phyloP scores from a whole-genome alignment of 1,140 invertebrate genomes.

The Micrasema minimum region DNA sequence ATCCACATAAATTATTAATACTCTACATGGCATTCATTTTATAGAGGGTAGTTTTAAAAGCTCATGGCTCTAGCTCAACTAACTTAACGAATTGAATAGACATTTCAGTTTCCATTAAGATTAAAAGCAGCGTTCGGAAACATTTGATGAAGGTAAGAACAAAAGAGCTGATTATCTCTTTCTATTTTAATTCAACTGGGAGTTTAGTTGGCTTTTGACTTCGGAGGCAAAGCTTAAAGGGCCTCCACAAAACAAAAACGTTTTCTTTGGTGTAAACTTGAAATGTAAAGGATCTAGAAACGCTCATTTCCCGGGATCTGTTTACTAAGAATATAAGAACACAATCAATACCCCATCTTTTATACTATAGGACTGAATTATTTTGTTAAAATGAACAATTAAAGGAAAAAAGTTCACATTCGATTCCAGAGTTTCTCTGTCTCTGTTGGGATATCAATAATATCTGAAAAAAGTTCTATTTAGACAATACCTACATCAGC shows the following conservation, averaged over 20 bases:
- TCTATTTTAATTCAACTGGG: slow-evolving; percentile 34
- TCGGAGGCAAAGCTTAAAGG: slow-evolving; percentile 38
- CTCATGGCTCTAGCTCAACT: too few species aligned
- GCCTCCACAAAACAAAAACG: slow-evolving; percentile 45
- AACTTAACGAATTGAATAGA: neutral
- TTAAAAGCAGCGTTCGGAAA: neutral
- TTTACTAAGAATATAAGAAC: neutral
- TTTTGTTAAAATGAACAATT: too few species aligned
- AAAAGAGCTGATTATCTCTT: slow-evolving; percentile 44
- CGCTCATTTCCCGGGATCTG: neutral
- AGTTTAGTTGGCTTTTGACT: slow-evolving; percentile 33
- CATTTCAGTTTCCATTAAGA: neutral
- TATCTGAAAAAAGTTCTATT: too few species aligned
- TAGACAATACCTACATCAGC: too few species aligned
- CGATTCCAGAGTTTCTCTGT: too few species aligned
- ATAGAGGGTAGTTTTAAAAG: too few species aligned
- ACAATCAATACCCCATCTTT: too few species aligned
- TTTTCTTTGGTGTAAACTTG: slow-evolving; percentile 19
- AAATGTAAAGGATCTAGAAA: slow-evolving; percentile 19
- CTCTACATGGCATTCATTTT: too few species aligned
- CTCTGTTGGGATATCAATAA: too few species aligned
- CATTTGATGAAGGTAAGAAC: slow-evolving; percentile 26
- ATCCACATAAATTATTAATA: too few species aligned
- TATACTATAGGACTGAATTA: too few species aligned
- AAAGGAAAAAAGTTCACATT: slow-evolving; percentile 3